These are phyloP conservation scores for Zootermopsis nevadensis DNA, from an alignment of 2,888 invertebrate genomes.

Conservation along the genomic window DNA sequence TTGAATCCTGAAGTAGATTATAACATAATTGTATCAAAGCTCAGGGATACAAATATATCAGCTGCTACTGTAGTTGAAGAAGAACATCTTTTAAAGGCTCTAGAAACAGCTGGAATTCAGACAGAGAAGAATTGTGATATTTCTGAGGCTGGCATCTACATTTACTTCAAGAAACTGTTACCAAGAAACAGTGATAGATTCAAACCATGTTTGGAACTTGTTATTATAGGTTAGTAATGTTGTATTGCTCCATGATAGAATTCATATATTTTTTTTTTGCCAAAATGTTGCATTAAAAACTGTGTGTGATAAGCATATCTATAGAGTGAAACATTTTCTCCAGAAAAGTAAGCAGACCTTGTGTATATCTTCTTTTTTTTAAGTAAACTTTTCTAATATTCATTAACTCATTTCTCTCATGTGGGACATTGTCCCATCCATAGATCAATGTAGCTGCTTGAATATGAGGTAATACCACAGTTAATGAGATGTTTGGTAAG, in stretches of 20 bases:
- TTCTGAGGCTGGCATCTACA: constrained; percentile 2
- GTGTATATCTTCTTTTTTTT: too few species aligned
- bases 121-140: neutral
- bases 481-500: too few species aligned
- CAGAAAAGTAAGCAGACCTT: too few species aligned
- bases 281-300: too few species aligned
- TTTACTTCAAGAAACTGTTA: constrained; percentile 49
- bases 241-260: constrained; percentile 58
- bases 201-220: constrained; percentile 44
- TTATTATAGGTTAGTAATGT: constrained; percentile 55
- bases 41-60: neutral
- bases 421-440: too few species aligned
- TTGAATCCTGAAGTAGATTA: neutral
- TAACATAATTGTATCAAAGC: neutral
- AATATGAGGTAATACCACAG: too few species aligned
- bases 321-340: too few species aligned
- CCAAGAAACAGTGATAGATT: constrained; percentile 50
- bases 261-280: too few species aligned
- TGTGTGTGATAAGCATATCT: too few species aligned
- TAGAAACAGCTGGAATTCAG: neutral
- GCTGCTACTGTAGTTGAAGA: neutral
- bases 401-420: too few species aligned
- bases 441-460: too few species aligned
- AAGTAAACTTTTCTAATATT: too few species aligned
- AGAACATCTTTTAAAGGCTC: neutral